A percentile compares a stretch with the other conserved stretches of the same genome.
phyloP scores from a whole-genome alignment of 2,888 invertebrate genomes.

The Orthonychiurus folsomi region DNA sequence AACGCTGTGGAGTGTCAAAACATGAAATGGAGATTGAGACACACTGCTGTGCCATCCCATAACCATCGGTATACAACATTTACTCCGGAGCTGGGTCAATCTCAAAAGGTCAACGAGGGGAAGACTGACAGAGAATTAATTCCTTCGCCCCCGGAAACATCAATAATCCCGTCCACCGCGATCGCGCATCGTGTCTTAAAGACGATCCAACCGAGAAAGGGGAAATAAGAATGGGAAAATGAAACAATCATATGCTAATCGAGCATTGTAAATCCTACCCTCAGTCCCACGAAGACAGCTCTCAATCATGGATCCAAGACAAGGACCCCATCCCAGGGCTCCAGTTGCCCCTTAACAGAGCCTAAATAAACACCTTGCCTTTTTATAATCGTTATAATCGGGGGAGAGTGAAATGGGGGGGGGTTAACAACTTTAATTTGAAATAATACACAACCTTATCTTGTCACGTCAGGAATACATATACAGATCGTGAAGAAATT shows the following conservation, averaged over 20 bases:
- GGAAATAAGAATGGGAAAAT: too few species aligned
- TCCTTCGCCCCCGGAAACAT: constrained; percentile 35
- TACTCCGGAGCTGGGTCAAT: background rate
- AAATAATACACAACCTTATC: too few species aligned
- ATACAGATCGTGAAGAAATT: too few species aligned
- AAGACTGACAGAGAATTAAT: constrained; percentile 35
- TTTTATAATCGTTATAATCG: too few species aligned
- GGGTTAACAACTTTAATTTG: too few species aligned
- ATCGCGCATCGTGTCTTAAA: too few species aligned
- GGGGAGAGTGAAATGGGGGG: too few species aligned
- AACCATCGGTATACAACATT: too few species aligned
- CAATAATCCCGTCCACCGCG: constrained; percentile 22
- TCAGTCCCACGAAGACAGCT: background rate
- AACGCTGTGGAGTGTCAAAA: constrained; percentile 33
- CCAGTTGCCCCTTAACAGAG: background rate
- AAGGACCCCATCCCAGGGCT: background rate
- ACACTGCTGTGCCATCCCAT: background rate
- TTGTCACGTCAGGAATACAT: too few species aligned
- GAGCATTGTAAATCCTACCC: background rate
- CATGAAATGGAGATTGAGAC: constrained; percentile 33
- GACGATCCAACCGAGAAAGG: too few species aligned
- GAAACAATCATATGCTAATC: constrained; percentile 1
- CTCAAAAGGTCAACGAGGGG: constrained; percentile 2
- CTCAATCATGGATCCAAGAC: background rate
- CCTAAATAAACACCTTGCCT: background rate